These are phyloP conservation scores for Steinernema hermaphroditum DNA, from an alignment of 2,888 invertebrate genomes.

Conservation along the genomic window DNA sequence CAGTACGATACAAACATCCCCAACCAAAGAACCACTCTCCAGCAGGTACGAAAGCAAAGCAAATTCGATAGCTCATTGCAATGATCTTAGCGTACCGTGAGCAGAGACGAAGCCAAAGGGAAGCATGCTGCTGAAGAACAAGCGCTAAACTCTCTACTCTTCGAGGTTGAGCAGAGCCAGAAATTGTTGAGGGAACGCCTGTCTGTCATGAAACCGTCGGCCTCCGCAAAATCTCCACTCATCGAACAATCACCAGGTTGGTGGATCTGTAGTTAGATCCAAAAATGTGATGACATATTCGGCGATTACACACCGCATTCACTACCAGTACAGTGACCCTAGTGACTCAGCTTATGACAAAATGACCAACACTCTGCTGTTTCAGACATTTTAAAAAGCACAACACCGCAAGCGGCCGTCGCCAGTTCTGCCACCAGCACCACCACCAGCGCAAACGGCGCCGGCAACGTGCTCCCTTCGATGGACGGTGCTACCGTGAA, in stretches of 20 bases:
- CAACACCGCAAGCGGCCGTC: neutral
- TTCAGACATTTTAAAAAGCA: neutral
- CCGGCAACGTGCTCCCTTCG: neutral
- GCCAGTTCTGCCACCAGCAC: neutral
- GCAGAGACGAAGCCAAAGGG: neutral
- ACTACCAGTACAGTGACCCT: too few species aligned
- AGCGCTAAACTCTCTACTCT: neutral
- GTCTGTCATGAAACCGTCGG: neutral
- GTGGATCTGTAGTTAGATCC: too few species aligned
- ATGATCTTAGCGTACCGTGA: neutral
- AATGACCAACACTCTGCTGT: neutral
- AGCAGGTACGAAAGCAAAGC: neutral
- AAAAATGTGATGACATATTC: neutral
- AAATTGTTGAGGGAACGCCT: neutral
- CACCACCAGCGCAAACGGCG: slow-evolving; percentile 70
- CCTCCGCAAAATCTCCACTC: neutral
- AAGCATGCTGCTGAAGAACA: neutral
- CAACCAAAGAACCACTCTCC: neutral
- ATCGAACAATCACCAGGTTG: neutral
- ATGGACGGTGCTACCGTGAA: slow-evolving; percentile 67
- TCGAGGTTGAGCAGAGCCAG: neutral
- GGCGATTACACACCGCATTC: too few species aligned
- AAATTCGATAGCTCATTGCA: too few species aligned
- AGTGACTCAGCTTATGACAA: slow-evolving; percentile 73
- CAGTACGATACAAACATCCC: slow-evolving; percentile 21